A percentile compares a stretch with the other conserved stretches of the same genome.
phyloP scores from a whole-genome alignment of 2,797 vertebrate genomes.

The Bovichtus diacanthus region DNA sequence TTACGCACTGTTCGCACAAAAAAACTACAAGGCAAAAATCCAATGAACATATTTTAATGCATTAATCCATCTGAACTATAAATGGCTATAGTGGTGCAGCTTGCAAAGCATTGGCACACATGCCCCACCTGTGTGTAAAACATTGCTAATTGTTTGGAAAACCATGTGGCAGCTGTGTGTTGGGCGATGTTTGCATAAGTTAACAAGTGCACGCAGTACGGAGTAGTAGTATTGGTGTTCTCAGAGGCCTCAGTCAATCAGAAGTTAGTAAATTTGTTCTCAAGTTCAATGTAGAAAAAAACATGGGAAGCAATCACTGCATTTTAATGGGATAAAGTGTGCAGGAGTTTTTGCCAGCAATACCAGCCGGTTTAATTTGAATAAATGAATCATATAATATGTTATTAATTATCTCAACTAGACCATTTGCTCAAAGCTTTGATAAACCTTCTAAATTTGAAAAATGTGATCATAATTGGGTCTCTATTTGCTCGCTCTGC shows the following conservation, averaged over 20 bases:
- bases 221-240: background rate
- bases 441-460: background rate
- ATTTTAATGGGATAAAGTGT: background rate
- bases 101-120: conserved; percentile 8
- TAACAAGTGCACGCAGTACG: background rate
- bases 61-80: background rate
- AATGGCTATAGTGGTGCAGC: conserved; percentile 3
- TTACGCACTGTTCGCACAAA: background rate
- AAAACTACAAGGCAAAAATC: background rate
- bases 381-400: background rate
- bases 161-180: background rate
- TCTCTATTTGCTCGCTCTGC: background rate
- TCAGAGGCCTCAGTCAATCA: background rate
- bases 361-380: conserved; percentile 6
- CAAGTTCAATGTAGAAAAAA: background rate
- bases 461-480: background rate
- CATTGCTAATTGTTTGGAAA: conserved; percentile 9
- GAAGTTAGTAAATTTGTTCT: background rate
- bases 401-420: conserved; percentile 6
- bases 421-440: conserved; percentile 5
- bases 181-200: background rate
- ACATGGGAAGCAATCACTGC: background rate
- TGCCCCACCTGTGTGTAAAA: conserved; percentile 1
- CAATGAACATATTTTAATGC: background rate
- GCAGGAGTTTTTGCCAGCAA: background rate